A percentile compares a stretch with the other conserved stretches of the same genome.
Evolutionary conservation across 2,797 vertebrate genomes (phyloP).

Genomic region (Heliangelus exortis): DNA sequence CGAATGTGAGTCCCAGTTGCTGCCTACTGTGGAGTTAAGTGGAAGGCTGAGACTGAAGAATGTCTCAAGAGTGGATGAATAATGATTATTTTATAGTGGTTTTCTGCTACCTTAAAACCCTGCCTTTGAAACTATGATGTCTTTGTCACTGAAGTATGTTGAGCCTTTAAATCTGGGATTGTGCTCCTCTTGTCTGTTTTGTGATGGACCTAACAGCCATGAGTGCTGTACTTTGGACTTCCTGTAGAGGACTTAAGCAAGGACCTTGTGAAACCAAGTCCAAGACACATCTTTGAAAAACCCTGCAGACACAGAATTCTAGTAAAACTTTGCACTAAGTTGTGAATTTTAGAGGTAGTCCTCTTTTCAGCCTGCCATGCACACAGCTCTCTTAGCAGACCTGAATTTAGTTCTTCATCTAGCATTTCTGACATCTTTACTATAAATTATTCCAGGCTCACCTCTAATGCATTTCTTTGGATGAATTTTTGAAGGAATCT

Average conservation of each 20-base stretch:
- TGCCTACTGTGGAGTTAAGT: not conserved
- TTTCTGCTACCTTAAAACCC: not conserved
- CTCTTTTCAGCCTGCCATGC: not conserved
- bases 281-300: not conserved
- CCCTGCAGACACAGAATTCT: not conserved
- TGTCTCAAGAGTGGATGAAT: not conserved
- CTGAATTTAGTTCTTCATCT: not conserved
- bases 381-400: not conserved
- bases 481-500: not conserved
- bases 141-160: not conserved
- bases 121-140: not conserved
- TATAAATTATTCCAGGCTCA: not conserved
- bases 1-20: conserved; percentile 88
- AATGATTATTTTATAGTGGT: not conserved
- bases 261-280: not conserved
- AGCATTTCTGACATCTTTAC: not conserved
- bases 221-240: not conserved
- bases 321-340: not conserved
- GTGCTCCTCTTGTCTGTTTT: not conserved
- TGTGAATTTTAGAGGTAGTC: not conserved
- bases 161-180: not conserved
- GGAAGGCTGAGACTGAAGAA: not conserved
- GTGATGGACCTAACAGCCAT: not conserved
- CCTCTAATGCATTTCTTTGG: not conserved
- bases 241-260: not conserved